Evolutionary conservation across 1,140 invertebrate species (phyloP), one percentile per base, ranked within the genome.

Genomic region (Hypsibius dujardini): DNA sequence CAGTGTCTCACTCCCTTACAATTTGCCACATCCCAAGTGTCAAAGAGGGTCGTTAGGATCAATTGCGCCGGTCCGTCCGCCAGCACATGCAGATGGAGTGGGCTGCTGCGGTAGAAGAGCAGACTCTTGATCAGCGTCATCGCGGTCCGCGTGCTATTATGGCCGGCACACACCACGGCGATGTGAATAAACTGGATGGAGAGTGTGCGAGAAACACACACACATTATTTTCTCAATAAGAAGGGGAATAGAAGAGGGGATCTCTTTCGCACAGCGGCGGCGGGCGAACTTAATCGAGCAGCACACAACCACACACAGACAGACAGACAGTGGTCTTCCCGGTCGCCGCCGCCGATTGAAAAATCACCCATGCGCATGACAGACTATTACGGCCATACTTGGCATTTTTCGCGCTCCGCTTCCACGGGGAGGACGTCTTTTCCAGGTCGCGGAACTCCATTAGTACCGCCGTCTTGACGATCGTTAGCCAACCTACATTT

Each of bases 71-170:
- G 83, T 59, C 84, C 82, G 77, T 93, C 90, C 1, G 88, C 86
- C 69, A 95, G 82, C 72, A 95, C 84, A 81, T 95, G 91, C 79
- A 95, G 89, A 81, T 93, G 89, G 59, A 95, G 79, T 2, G 89
- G 90, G 81, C 90, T 90, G 74, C 87, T 88, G 7, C 90, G 83
- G 79, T 92, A 88, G 76, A 92, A 91, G 71, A 93, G 81, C 76
- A 95, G 84, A 46, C 89, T 92, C 79, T 95, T 95, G 62, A 93
- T 83, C 69, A 93, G 84, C 0, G 90, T 91, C 40, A 90, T 87
- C 42, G 93, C 84, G 59, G 87, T 85, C 67, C 89, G 81, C 59
- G 88, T 89, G 45, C 90, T 88, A 80, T 91, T 92, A 78, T 88
- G 87, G 40, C 90, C 90, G 74, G 90, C 89, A 81, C 90, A 93